phyloP scores from a whole-genome alignment of 1,140 invertebrate species.

The Pseudomyrmex pallidus region DNA sequence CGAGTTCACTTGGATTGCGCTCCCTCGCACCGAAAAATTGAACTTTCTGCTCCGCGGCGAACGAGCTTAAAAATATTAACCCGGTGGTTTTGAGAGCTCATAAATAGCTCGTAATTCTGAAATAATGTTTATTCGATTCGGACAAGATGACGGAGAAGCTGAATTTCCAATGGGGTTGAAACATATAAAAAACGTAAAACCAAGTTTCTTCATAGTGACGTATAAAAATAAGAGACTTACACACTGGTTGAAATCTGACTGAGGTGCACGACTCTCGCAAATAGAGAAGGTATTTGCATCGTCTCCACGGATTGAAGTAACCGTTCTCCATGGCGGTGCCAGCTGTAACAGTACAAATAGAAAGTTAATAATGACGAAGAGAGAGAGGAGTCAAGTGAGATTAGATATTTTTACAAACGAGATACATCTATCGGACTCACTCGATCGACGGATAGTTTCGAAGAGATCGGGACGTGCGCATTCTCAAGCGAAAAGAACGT shows the following conservation, averaged over 20 bases:
- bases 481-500: conserved; percentile 19
- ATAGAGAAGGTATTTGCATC: conserved; percentile 92
- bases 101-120: no score
- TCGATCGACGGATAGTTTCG: not conserved
- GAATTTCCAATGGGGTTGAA: no score
- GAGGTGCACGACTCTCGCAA: conserved; percentile 92
- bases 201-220: not conserved
- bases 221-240: conserved; percentile 87
- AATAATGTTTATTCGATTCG: no score
- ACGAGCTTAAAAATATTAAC: no score
- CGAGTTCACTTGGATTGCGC: no score
- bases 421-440: not conserved
- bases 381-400: no score
- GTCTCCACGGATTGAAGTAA: conserved; percentile 94
- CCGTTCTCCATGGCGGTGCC: conserved; percentile 89
- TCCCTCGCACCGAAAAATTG: no score
- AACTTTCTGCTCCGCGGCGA: no score
- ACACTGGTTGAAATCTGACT: conserved; percentile 90
- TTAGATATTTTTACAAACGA: no score
- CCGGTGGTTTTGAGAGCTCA: no score
- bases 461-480: not conserved
- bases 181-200: not conserved
- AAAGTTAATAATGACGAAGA: not conserved
- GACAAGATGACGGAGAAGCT: no score
- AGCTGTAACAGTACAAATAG: conserved; percentile 84